Conservation (phyloP, 2,113 vertebrate species). For the Oxyura jamaicensis region DNA sequence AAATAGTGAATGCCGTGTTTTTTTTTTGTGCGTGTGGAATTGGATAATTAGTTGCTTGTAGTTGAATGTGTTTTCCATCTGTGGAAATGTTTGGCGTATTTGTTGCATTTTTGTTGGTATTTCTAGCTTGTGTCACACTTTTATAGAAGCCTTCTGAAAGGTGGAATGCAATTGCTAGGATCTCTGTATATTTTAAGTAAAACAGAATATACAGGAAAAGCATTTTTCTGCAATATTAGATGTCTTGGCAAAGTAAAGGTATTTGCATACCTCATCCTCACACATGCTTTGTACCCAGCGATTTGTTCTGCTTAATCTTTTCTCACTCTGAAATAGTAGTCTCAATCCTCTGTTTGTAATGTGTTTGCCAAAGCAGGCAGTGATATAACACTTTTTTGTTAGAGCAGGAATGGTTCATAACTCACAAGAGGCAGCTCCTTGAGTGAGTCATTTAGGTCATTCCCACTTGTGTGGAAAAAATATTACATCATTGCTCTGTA, state of each 20-base stretch:
- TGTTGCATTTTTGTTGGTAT: background rate
- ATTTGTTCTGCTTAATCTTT: conserved; percentile 41
- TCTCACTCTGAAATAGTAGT: background rate
- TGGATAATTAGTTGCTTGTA: background rate
- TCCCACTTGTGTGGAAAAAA: conserved; percentile 74
- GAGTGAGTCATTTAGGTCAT: conserved; percentile 74
- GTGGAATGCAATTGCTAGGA: background rate
- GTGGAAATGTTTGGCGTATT: background rate
- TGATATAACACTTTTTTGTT: conserved; percentile 49
- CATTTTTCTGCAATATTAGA: background rate
- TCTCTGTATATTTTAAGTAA: background rate
- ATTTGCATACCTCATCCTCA: background rate
- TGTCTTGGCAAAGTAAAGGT: background rate
- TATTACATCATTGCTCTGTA: conserved; percentile 71
- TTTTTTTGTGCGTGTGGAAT: background rate
- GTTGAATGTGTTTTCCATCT: background rate
- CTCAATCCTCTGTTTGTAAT: background rate
- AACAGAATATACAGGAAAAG: background rate
- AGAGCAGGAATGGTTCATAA: conserved; percentile 56
- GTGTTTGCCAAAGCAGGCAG: conserved; percentile 37
- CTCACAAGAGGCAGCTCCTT: conserved; percentile 64
- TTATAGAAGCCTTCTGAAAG: background rate
- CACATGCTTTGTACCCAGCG: background rate
- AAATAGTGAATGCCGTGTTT: background rate
- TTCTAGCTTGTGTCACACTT: background rate